Conservation (phyloP, 1,140 invertebrate genomes). For the Sarcophaga bullata region DNA sequence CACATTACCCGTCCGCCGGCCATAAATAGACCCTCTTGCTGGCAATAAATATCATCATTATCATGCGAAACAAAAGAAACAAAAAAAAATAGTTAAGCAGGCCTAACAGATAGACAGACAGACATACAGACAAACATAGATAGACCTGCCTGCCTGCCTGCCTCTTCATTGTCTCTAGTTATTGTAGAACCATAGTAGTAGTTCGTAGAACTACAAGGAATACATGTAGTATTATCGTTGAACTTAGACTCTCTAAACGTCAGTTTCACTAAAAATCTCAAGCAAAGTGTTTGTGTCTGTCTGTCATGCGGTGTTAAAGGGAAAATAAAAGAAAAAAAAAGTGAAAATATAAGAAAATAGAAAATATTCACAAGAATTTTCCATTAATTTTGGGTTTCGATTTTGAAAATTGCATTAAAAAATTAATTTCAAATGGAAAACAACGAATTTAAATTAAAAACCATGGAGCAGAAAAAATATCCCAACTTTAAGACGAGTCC, state of each 20-base stretch:
- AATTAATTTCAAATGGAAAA: slow-evolving; percentile 3
- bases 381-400: too few species aligned
- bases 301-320: not conserved
- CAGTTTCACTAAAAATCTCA: not conserved
- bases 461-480: not conserved
- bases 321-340: not conserved
- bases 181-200: not conserved
- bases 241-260: not conserved
- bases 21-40: too few species aligned
- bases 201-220: not conserved
- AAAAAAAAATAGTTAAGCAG: too few species aligned
- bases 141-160: not conserved
- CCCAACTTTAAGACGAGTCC: not conserved
- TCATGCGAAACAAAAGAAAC: too few species aligned
- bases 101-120: not conserved
- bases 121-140: not conserved
- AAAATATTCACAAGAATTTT: not conserved
- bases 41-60: too few species aligned
- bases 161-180: too few species aligned
- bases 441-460: slow-evolving; percentile 6
- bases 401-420: not conserved
- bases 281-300: not conserved
- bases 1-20: too few species aligned
- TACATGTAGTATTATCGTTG: not conserved
- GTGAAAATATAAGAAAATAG: not conserved